Percentiles rank a stretch among this genome's conserved stretches.
These are phyloP conservation scores for Danio tinwini DNA, from an alignment of 2,797 vertebrate genomes.

Conservation along the genomic window DNA sequence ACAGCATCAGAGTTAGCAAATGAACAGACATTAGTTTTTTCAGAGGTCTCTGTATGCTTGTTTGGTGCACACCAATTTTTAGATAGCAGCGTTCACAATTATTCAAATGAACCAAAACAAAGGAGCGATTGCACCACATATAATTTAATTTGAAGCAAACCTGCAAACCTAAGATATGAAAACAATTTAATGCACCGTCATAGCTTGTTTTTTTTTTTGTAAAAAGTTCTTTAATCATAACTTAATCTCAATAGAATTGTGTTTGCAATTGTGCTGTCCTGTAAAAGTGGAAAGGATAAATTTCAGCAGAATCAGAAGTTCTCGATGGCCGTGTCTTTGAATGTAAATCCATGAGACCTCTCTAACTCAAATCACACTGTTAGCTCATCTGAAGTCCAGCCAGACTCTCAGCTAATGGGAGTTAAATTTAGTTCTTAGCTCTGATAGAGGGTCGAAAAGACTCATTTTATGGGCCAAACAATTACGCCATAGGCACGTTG, in stretches of 20 bases:
- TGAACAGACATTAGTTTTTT: no score
- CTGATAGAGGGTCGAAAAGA: constrained; percentile 51
- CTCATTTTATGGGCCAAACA: constrained; percentile 45
- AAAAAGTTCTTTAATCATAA: not conserved
- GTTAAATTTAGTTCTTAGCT: constrained; percentile 77
- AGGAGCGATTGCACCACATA: no score
- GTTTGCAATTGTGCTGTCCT: constrained; percentile 3
- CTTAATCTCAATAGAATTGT: constrained; percentile 14
- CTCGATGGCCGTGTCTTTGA: not conserved
- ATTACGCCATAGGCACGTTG: constrained; percentile 24
- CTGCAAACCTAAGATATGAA: no score
- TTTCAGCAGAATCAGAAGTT: constrained; percentile 32
- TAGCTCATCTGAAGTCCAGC: constrained; percentile 77
- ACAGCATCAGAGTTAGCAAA: no score
- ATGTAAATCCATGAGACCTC: constrained; percentile 53
- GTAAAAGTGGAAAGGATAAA: constrained; percentile 17
- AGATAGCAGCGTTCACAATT: no score
- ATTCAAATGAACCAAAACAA: no score
- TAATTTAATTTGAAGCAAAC: no score
- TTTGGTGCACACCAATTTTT: no score
- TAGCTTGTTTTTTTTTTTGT: no score
- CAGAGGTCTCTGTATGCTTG: no score
- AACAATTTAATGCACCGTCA: no score
- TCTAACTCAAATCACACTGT: constrained; percentile 68
- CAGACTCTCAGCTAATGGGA: constrained; percentile 69